Evolutionary conservation across 2,113 vertebrate genomes (phyloP), one percentile per base, ranked within the genome.

Genomic region (Polypterus senegalus): DNA sequence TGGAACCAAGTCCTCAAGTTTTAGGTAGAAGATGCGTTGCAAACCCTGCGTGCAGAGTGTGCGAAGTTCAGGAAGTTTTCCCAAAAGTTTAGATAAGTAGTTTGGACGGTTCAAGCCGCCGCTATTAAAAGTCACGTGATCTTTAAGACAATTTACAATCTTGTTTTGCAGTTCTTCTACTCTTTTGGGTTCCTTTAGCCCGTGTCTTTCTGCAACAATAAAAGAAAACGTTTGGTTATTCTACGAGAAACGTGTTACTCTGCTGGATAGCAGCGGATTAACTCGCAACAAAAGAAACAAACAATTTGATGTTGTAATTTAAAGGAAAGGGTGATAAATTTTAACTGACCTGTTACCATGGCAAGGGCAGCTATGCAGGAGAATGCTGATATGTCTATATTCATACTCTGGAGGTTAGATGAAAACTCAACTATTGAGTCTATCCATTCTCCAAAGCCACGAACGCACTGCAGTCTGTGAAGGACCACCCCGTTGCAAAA

Each of bases 11-110:
- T 99, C 96, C 72, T 99, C 96, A 74, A 98, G 87, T 85, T 98
- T 98, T 83, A 99, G 85, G 87, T 99, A 99, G 88, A 99, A 99
- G 86, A 99, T 99, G 81, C 96, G 96, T 75, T 99, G 96, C 75
- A 99, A 88, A 75, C 96, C 96, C 82, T 99, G 96, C 48, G 95
- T 99, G 79, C 96, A 99, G 70, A 99, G 91, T 47, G 94, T 97
- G 82, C 96, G 93, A 10, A 99, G 93, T 86, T 99, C 96, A 5
- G 96, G 96, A 69, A 99, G 92, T 81, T 99, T 99, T 68, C 95
- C 94, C 88, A 99, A 87, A 72, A 99, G 93, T 92, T 97, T 97
- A 80, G 96, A 99, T 84, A 99, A 79, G 76, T 98, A 97, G 83
- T 97, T 97, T 71, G 95, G 94, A 64, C 95, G 92, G 77, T 92